Base-by-base conservation (phyloP, 2,888 invertebrate genomes). In the Autographa pulchrina region DNA sequence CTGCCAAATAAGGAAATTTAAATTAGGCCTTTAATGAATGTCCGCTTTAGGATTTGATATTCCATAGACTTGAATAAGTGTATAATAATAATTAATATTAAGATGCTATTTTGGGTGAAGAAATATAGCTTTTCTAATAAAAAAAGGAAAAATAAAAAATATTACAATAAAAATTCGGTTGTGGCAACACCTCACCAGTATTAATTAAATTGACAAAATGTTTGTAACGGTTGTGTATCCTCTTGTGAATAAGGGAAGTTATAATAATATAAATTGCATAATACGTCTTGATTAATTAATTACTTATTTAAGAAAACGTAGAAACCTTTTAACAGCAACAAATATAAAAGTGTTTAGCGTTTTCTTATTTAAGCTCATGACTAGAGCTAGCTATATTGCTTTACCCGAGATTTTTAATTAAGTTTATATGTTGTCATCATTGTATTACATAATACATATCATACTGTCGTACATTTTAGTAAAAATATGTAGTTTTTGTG, bases 21-120 rank as follows among this genome's bases (percentile, higher is more conserved):
- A 73, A 75, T 74, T 79, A 72, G 70, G 71, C 74, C 67, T 71
- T 65, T 67, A 69, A 71, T 52, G 41, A 73, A 62, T 69, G 73
- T 74, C 81, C 70, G 76, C 83, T 75, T 78, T 86, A 82, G 88
- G 83, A 91, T 91, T 90, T 91, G 89, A 91, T 89, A 86, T 86
- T 83, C 62, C 65, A 74, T 74, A 68, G 70, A 82, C 80, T 89
- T 79, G 77, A 85, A 79, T 87, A 85, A 86, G 80, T 84, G 73
- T 81, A 77, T 70, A 65, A 68, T 73, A 70, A 69, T 70, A 68
- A 68, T 75, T 68, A 75, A 64, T 72, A 41, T 79, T 48, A 72
- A 74, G 67, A 32, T 75, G 35, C 60, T 38, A 64, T 74, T 74
- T 80, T 8, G 62, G 73, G 70, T 69, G 72, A 56, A 75, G 75